These are phyloP conservation scores for Argyresthia albistria DNA, from an alignment of 2,888 invertebrate genomes.

Conservation along the genomic window DNA sequence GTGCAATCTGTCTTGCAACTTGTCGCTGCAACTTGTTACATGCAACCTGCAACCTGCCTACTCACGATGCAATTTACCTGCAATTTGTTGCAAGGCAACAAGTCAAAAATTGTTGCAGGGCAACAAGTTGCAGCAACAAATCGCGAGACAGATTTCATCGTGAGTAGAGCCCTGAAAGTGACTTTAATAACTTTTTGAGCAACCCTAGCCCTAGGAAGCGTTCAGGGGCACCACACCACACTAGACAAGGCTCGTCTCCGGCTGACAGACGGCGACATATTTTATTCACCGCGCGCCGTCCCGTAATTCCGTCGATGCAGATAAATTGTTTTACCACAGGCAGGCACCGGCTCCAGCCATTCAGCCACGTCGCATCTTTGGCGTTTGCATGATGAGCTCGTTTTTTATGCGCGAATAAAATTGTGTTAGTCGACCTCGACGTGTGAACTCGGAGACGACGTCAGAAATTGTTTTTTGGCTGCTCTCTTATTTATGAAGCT, in stretches of 20 bases:
- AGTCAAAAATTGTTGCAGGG: too few relatives aligned
- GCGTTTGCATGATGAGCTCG: conserved; percentile 71
- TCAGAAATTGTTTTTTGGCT: conserved; percentile 64
- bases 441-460: conserved; percentile 50
- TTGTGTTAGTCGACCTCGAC: conserved; percentile 63
- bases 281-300: conserved; percentile 64
- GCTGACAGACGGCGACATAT: conserved; percentile 69
- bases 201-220: not conserved
- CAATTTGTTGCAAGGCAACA: too few relatives aligned
- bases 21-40: too few relatives aligned
- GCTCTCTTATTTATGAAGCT: conserved; percentile 66
- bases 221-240: not conserved
- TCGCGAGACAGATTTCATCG: too few relatives aligned
- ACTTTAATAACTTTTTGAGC: not conserved
- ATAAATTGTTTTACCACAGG: conserved; percentile 71
- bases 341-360: conserved; percentile 8
- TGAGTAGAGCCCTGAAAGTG: not conserved
- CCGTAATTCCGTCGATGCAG: conserved; percentile 71
- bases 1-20: too few relatives aligned
- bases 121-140: too few relatives aligned
- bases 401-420: conserved; percentile 71
- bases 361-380: conserved; percentile 60
- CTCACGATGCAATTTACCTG: too few relatives aligned
- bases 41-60: too few relatives aligned
- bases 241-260: conserved; percentile 43